Base-by-base conservation (phyloP, 2,888 invertebrate species). In the Mythimna lalbum region DNA sequence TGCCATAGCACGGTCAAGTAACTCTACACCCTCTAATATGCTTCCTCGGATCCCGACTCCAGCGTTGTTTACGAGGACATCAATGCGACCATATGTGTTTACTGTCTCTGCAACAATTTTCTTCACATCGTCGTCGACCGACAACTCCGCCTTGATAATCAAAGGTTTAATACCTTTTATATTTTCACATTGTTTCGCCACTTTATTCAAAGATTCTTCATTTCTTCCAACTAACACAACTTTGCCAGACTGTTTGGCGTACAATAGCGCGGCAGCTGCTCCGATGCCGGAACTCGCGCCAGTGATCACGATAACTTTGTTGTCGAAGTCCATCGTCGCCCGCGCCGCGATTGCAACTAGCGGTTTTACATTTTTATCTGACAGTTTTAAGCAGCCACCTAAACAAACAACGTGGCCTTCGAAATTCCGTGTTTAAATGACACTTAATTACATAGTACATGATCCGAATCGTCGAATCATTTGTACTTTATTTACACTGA, bases 61-160 rank as follows among this genome's bases (percentile, higher is more conserved):
- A 49, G 99, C 99, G 93, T 98, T 98, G 90, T 99, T 98, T 5
- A 98, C 96, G 59, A 98, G 91, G 47, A 98, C 97, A 94, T 98
- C 98, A 17, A 98, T 95, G 82, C 96, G 97, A 1, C 97, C 97
- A 88, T 96, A 98, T 79, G 96, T 96, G 63, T 96, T 93, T 7
- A 98, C 92, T 0, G 98, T 97, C 53, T 97, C 94, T 3, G 96
- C 94, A 9, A 98, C 90, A 72, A 98, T 97, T 50, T 95, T 95
- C 85, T 97, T 96, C 0, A 97, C 96, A 80, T 98, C 98, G 12
- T 93, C 93, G 87, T 98, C 98, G 70, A 97, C 96, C 0, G 97
- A 97, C 39, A 97, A 87, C 83, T 98, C 98, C 1, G 97, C 97
- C 81, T 96, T 93, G 27, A 97, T 87, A n/a, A 97, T 89, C 7